Percentiles rank a stretch among this genome's conserved stretches.
Evolutionary conservation across 2,888 invertebrate species (phyloP).

Genomic region (Amblyjoppa proteus): DNA sequence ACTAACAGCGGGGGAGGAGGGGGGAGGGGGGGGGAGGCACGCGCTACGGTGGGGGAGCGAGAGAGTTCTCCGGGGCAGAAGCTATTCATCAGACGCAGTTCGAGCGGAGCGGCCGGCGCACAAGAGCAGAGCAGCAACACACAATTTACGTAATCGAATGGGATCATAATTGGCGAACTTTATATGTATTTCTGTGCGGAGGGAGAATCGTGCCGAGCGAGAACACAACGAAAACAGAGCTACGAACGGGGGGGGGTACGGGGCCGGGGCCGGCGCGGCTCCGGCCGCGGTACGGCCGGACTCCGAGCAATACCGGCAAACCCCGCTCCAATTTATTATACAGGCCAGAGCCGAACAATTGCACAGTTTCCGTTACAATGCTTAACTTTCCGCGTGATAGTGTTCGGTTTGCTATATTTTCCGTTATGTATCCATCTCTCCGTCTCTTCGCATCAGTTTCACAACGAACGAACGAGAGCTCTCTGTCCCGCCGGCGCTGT

Average conservation of each 20-base stretch:
- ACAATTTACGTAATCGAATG: conserved; percentile 65
- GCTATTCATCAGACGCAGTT: conserved; percentile 19
- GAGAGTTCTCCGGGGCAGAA: conserved; percentile 12
- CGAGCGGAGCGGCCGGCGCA: not conserved
- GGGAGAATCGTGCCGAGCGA: conserved; percentile 29
- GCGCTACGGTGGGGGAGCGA: not conserved
- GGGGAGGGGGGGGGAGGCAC: no score
- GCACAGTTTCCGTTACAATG: conserved; percentile 65
- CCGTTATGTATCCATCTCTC: not conserved
- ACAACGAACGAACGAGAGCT: not conserved
- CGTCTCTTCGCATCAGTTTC: not conserved
- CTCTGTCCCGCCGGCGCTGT: not conserved
- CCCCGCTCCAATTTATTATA: conserved; percentile 64
- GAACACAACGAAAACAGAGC: conserved; percentile 54
- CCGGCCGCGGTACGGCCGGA: conserved; percentile 14
- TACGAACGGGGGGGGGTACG: conserved; percentile 51
- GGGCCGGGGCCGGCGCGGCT: no score
- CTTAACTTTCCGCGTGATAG: conserved; percentile 61
- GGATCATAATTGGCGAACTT: conserved; percentile 64
- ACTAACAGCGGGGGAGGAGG: not conserved
- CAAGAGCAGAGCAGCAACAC: conserved; percentile 30
- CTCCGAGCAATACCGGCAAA: conserved; percentile 36
- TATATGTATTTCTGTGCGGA: conserved; percentile 10
- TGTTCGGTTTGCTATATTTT: conserved; percentile 51
- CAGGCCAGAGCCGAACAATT: conserved; percentile 58